Evolutionary conservation across 2,888 invertebrate genomes (phyloP), one percentile per base, ranked within the genome.

Genomic region (Hermaeophaga mercurialis): DNA sequence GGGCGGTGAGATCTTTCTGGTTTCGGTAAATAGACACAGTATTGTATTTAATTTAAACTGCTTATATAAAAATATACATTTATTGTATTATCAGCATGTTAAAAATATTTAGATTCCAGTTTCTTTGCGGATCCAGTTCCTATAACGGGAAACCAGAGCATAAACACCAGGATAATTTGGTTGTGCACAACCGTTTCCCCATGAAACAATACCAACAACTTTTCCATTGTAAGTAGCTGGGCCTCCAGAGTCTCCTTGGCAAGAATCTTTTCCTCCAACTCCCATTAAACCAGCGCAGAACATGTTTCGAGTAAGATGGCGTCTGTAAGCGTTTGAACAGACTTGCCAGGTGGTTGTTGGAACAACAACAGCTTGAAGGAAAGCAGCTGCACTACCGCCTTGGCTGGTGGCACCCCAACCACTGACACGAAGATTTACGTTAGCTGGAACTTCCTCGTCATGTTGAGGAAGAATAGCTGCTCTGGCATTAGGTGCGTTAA

Each of bases 211-310:
- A n/a, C 70, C 70, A 24, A 58, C 59, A 3, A 70, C 59, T 15
- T 44, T 36, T 5, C 52, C 54, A 26, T 60, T 41, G 12, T 62
- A 44, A 6, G 62, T 61, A 33, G 66, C 55, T 22, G 70, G 70
- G 22, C 70, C 69, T 15, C 70, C 70, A 22, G 68, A 67, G 31
- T 69, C 69, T 41, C 68, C 70, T 49, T 65, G 59, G 48, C 65
- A 66, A 19, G 63, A 56, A 31, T 65, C 65, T 45, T 83, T 81
- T 33, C 83, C 82, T 14, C 64, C 64, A 1, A 79, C 77, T 11
- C 18, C 73, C 11, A 80, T 79, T 11, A 80, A 79, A 1, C 82
- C 82, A 0, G 83, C 83, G 49, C 83, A 83, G 67, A 83, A 79
- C 83, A 83, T 83, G 15, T 79, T 77, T 0, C 72, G 26, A 43